Percentiles rank a stretch among this genome's conserved stretches.
These are phyloP conservation scores for Drosophila testacea DNA, from an alignment of 2,888 invertebrate genomes.

Conservation along the genomic window DNA sequence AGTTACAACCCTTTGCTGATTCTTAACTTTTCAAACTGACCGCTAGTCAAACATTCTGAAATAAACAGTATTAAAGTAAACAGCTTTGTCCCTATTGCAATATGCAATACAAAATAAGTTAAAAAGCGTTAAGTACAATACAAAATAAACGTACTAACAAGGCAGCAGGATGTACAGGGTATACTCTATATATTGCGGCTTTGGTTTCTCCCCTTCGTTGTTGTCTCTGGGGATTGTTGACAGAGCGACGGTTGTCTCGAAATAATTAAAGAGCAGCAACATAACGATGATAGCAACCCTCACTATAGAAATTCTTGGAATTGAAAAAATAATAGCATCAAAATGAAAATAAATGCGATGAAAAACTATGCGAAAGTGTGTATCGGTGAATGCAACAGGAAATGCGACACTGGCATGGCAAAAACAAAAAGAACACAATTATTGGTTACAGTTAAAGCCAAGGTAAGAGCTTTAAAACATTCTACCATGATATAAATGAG, in stretches of 20 bases:
- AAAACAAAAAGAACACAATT: not conserved
- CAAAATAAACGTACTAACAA: constrained; percentile 60
- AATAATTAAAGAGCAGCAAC: constrained; percentile 69
- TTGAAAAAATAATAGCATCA: constrained; percentile 29
- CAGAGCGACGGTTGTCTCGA: constrained; percentile 35
- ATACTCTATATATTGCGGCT: constrained; percentile 37
- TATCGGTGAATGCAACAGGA: constrained; percentile 34
- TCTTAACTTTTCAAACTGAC: constrained; percentile 1
- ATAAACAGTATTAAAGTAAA: not conserved
- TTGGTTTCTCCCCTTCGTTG: constrained; percentile 13
- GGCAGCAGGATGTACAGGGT: constrained; percentile 26
- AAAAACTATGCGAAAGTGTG: not conserved
- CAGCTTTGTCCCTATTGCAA: constrained; percentile 14
- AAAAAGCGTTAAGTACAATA: constrained; percentile 59
- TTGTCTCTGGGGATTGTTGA: constrained; percentile 15
- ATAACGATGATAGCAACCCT: not conserved
- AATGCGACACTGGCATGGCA: constrained; percentile 20
- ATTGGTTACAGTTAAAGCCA: not conserved
- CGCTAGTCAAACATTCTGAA: not conserved
- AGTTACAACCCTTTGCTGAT: not conserved
- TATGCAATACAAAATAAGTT: constrained; percentile 61
- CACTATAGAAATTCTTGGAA: constrained; percentile 6
- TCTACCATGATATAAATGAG: not conserved
- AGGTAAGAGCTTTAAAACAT: constrained; percentile 7
- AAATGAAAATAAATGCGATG: constrained; percentile 58